Evolutionary conservation across 30 jellyfish, hydroid and myxozoan genomes (phyloP).

Genomic region (Rhopilema esculentum): DNA sequence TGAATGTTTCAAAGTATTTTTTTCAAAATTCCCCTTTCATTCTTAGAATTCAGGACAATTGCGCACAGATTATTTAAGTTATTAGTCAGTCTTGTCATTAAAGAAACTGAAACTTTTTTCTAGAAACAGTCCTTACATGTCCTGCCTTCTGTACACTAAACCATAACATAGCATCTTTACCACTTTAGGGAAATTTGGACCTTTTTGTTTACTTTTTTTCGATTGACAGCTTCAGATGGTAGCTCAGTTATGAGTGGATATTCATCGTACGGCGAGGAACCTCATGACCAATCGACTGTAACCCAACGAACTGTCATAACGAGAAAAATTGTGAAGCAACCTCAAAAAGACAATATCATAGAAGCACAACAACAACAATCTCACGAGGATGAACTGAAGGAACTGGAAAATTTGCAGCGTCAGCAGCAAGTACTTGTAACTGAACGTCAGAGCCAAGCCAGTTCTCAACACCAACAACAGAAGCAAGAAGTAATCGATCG

Average conservation of each 20-base stretch:
- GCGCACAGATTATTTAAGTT: too few relatives aligned
- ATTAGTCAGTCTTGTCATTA: too few relatives aligned
- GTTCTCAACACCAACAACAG: slow-evolving; percentile 6
- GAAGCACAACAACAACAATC: slow-evolving; percentile 33
- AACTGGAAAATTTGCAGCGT: slow-evolving; percentile 15
- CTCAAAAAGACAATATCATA: neutral
- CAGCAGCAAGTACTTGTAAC: slow-evolving; percentile 25
- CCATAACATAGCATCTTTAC: too few relatives aligned
- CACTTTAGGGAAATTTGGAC: too few relatives aligned
- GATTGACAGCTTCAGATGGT: slow-evolving; percentile 55
- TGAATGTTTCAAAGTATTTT: too few relatives aligned
- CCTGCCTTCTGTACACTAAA: too few relatives aligned
- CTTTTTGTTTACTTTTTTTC: neutral
- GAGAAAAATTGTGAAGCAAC: slow-evolving; percentile 23
- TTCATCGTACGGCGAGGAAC: slow-evolving; percentile 42
- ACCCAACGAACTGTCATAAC: slow-evolving; percentile 4
- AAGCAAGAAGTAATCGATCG: slow-evolving; percentile 18
- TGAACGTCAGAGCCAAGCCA: slow-evolving; percentile 28
- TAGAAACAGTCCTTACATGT: too few relatives aligned
- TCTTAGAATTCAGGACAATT: too few relatives aligned
- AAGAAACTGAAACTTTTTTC: too few relatives aligned
- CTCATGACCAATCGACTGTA: neutral
- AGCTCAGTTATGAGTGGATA: slow-evolving; percentile 62
- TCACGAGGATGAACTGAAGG: slow-evolving; percentile 3
- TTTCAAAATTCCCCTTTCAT: too few relatives aligned